Evolutionary conservation across 1,140 invertebrate genomes (phyloP), one percentile per base, ranked within the genome.

Genomic region (Musca domestica): DNA sequence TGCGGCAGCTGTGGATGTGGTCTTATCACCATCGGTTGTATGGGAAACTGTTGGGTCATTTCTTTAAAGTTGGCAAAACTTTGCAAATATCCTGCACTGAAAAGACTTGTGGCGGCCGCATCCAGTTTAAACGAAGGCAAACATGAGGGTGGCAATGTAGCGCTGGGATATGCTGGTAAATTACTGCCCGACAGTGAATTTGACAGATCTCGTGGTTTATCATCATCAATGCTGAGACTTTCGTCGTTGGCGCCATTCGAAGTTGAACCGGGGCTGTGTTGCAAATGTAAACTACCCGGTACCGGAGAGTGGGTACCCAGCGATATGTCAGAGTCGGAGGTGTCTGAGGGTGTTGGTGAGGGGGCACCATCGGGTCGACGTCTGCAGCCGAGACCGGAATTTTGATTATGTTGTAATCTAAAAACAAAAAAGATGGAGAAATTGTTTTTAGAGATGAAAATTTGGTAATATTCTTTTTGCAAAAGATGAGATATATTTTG

Each of bases 221-320:
- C 80, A n/a, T 77, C 77, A 66, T 82, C 80, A 51, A 77, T 72
- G 52, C 78, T 79, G 20, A 81, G 72, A 52, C 74, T 76, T 65
- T 81, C 77, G 54, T 79, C 77, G 65, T 82, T 81, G 30, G 77
- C 77, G 5, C 80, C 75, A 17, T 81, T 81, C 20, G 80, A 82
- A 51, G 76, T 80, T 67, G 78, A 81, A 20, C 78, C 80, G 2
- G 80, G 80, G 70, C 80, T 82, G 58, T 82, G 80, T 68, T 82
- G 80, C 65, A 81, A 68, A 46, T 81, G 78, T 52, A 81, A 61
- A 67, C 76, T 81, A 63, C 79, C 82, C 27, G 83, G 81, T 56
- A 85, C 84, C 0, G 85, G 85, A 15, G 85, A 85, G 69, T 86
- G 85, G 2, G 85, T 84, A 34, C 85, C 85, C 67, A 86, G 72